Evolutionary conservation across 2,797 vertebrate species (phyloP).

Genomic region (Macropus fuliginosus): DNA sequence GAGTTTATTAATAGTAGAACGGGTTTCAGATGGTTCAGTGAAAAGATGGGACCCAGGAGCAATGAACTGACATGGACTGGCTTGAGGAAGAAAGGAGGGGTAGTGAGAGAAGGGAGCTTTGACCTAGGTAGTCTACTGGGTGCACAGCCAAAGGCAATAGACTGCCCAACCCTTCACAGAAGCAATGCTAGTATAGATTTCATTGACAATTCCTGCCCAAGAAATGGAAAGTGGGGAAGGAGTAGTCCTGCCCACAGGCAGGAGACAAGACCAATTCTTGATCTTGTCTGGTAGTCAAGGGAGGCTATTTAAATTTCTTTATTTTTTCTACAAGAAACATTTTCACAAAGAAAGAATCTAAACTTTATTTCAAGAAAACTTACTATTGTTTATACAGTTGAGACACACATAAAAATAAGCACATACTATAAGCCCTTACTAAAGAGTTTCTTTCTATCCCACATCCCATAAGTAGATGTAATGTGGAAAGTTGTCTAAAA

Average conservation of each 20-base stretch:
- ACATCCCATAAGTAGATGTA: conserved; percentile 18
- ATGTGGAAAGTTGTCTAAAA: not conserved
- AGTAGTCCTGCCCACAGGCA: not conserved
- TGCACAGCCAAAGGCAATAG: not conserved
- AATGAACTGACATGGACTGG: not conserved
- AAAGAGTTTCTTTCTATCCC: not conserved
- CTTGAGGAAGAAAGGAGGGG: not conserved
- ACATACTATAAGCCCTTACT: not conserved
- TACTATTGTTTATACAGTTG: conserved; percentile 10
- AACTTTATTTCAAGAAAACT: not conserved
- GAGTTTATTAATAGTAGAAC: not conserved
- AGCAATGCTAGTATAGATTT: not conserved
- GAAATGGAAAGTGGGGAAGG: not conserved
- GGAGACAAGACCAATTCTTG: not conserved
- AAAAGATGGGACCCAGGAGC: not conserved
- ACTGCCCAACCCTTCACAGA: not conserved
- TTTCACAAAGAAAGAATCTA: not conserved
- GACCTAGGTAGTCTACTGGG: not conserved
- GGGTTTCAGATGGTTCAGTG: not conserved
- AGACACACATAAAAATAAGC: conserved; percentile 24
- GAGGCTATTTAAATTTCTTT: not conserved
- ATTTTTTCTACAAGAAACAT: conserved; percentile 22
- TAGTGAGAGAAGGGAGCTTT: not conserved
- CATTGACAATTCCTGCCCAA: not conserved
- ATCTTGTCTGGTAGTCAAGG: not conserved